phyloP scores from a whole-genome alignment of 2,113 vertebrate species.

The Seriola aureovittata region DNA sequence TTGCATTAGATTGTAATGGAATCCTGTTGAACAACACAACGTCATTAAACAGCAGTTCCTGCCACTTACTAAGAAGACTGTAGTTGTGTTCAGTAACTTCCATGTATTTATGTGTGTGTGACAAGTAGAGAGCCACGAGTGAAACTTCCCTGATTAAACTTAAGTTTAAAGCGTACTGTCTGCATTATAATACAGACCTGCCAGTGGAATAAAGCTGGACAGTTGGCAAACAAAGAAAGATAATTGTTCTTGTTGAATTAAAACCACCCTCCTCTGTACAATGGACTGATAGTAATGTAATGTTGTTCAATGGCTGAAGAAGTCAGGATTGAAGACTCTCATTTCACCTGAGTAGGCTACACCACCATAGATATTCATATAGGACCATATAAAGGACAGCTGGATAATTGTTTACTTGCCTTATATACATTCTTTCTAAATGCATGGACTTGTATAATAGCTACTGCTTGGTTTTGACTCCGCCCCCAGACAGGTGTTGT shows the following conservation, averaged over 20 bases:
- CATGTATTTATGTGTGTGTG: too few relatives aligned
- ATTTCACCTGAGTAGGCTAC: background rate
- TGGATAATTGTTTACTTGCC: background rate
- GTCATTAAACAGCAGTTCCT: background rate
- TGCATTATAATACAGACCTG: background rate
- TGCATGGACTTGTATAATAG: too few relatives aligned
- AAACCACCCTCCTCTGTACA: background rate
- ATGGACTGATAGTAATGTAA: background rate
- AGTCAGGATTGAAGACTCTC: background rate
- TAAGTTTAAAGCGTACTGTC: too few relatives aligned
- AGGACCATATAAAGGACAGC: background rate
- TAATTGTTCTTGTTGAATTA: background rate
- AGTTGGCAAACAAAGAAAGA: background rate
- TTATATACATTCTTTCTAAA: background rate
- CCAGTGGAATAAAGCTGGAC: background rate
- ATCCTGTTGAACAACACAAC: background rate
- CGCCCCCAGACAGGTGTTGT: slow-evolving; percentile 38
- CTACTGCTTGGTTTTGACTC: slow-evolving; percentile 3
- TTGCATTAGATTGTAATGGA: background rate
- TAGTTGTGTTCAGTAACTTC: too few relatives aligned
- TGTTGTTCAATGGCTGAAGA: background rate
- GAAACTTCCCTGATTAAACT: too few relatives aligned
- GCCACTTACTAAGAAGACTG: background rate
- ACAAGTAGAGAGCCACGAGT: too few relatives aligned
- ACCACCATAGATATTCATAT: background rate